phyloP scores from a whole-genome alignment of 2,797 vertebrate species.

The Emydoidea blandingii region DNA sequence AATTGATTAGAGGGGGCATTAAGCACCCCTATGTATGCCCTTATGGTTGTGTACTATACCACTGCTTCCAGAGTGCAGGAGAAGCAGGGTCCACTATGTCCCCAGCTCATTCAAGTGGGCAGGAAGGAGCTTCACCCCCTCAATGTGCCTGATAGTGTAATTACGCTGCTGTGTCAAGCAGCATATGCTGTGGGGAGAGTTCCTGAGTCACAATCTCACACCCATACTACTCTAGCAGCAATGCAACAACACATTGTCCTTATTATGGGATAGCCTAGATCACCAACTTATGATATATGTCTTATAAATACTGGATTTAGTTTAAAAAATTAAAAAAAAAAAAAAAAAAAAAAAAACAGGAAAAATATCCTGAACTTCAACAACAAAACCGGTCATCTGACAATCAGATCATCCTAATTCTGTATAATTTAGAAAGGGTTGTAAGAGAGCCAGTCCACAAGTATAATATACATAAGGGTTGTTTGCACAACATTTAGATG shows the following conservation, averaged over 20 bases:
- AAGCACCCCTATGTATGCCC: neutral
- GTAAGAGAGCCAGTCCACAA: neutral
- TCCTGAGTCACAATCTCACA: neutral
- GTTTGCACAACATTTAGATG: neutral
- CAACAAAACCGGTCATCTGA: neutral
- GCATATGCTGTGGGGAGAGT: neutral
- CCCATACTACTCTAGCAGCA: neutral
- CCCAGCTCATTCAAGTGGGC: neutral
- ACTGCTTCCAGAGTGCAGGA: neutral
- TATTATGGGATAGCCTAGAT: neutral
- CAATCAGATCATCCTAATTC: neutral
- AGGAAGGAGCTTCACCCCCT: neutral
- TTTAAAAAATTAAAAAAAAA: neutral
- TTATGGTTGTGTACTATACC: neutral
- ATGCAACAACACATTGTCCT: neutral
- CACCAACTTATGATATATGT: neutral
- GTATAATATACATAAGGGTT: accelerated
- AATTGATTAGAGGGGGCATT: neutral
- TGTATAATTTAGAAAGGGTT: neutral
- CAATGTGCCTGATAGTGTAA: neutral
- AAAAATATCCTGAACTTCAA: neutral
- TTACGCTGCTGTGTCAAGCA: neutral
- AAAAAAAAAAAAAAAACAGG: neutral
- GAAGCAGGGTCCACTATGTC: neutral
- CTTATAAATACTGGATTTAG: neutral